A percentile compares a stretch with the other conserved stretches of the same genome.
phyloP scores from a whole-genome alignment of 2,888 invertebrate species.

The Eupithecia tripunctaria region DNA sequence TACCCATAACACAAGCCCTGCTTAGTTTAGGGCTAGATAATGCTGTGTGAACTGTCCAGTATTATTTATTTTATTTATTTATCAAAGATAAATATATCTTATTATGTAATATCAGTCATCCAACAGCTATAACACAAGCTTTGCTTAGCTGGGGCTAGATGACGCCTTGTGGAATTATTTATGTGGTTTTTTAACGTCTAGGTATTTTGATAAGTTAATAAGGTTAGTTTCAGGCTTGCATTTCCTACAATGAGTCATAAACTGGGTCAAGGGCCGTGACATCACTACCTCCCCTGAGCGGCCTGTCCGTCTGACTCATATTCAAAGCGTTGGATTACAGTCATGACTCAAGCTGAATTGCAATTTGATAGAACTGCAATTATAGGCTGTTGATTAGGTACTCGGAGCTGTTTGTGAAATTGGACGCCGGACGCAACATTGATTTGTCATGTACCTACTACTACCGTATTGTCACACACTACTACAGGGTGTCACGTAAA shows the following conservation, averaged over 20 bases:
- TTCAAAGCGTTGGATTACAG: conserved; percentile 35
- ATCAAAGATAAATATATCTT: too few species aligned
- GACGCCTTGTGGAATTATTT: too few species aligned
- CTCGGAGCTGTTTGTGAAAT: conserved; percentile 27
- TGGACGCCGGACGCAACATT: conserved; percentile 5
- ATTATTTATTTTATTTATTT: too few species aligned
- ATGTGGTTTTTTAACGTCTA: background rate
- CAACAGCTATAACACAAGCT: too few species aligned
- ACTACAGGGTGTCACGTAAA: background rate
- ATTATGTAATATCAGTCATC: too few species aligned
- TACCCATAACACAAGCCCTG: too few species aligned
- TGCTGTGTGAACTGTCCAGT: too few species aligned
- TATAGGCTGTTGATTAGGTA: conserved; percentile 19
- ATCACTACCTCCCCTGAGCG: conserved; percentile 25
- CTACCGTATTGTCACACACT: background rate
- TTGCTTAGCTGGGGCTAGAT: too few species aligned
- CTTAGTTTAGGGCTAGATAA: too few species aligned
- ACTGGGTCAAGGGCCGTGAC: conserved; percentile 32
- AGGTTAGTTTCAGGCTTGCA: background rate
- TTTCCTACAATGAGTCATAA: conserved; percentile 28
- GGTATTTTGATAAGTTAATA: background rate
- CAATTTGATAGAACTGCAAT: conserved; percentile 35
- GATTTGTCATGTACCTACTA: background rate
- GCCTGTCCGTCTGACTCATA: conserved; percentile 29
- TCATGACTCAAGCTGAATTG: conserved; percentile 36